Evolutionary conservation across 2,113 vertebrate species (phyloP), one percentile per base, ranked within the genome.

Genomic region (Numida meleagris): DNA sequence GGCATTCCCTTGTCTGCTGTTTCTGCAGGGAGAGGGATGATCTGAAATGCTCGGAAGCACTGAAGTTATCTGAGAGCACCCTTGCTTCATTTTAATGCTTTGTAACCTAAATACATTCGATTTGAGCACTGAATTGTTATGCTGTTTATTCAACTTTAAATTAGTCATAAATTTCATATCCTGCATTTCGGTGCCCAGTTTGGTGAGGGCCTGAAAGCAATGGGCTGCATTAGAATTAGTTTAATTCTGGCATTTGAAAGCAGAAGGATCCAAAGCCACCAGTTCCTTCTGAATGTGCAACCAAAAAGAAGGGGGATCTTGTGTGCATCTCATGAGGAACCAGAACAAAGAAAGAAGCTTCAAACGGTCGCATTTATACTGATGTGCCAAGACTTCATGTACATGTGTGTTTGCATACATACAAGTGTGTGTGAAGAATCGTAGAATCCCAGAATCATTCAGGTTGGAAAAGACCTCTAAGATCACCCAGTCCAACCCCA

Each of bases 301-400:
- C 8, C 51, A 53, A 6, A 8, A 33, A 16, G 15, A 19, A 16
- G 13, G 34, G 50, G 24, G 34, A 46, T 9, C 36, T 38, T 38
- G 33, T 16, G 3, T 6, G 34, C 14, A 7, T 31, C 63, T 43
- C 18, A 1, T 4, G 36, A 14, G 4, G 4, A 24, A 12, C 31
- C 73, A 4, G 12, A 6, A 3, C 73, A 33, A 20, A 12, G 53
- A 13, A 45, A 27, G 57, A 12, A 24, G 18, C 48, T 17, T 14
- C 18, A 4, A 14, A 14, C 10, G 17, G 16, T 5, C 13, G 1
- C 7, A 16, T 8, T 5, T 25, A 50, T 31, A 33, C 38, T 2
- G 21, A 19, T 0, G 23, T 23, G 46, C 38, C n/a, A 17, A 34
- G 21, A 20, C 18, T 10, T 9, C 4, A 3, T n/a, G 20, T 23